Percentiles rank a stretch among this genome's conserved stretches.
Evolutionary conservation across 2,797 vertebrate species (phyloP).

Genomic region (Megalops cyprinoides): DNA sequence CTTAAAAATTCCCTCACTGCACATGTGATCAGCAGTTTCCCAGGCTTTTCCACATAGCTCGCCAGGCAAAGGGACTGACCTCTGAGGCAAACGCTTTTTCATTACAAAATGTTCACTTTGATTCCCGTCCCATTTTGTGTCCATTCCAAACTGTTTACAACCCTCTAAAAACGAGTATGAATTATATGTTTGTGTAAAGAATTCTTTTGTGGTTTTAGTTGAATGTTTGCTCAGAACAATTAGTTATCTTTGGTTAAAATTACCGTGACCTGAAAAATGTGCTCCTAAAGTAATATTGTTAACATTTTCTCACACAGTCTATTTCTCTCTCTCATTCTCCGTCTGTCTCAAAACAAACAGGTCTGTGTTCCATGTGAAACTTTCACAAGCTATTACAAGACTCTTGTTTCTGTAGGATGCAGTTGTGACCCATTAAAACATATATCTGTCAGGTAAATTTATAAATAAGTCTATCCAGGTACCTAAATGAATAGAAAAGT

Average conservation of each 20-base stretch:
- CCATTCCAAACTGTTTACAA: conserved; percentile 91
- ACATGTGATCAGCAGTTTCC: conserved; percentile 86
- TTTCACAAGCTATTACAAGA: background rate
- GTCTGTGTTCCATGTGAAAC: background rate
- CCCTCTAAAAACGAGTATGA: conserved; percentile 89
- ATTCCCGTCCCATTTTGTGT: conserved; percentile 87
- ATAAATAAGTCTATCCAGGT: too few species aligned
- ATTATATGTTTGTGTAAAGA: conserved; percentile 91
- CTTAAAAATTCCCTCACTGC: conserved; percentile 81
- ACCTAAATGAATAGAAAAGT: too few species aligned
- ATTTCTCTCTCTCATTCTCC: conserved; percentile 13
- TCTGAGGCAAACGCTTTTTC: conserved; percentile 87
- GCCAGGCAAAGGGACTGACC: conserved; percentile 86
- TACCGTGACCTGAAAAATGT: conserved; percentile 80
- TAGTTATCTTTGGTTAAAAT: conserved; percentile 86
- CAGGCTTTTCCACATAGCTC: conserved; percentile 85
- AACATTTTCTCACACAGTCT: conserved; percentile 23
- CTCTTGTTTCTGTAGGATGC: background rate
- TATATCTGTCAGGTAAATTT: background rate
- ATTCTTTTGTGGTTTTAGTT: conserved; percentile 84
- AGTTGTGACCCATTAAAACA: conserved; percentile 1
- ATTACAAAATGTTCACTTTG: conserved; percentile 89
- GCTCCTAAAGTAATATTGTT: conserved; percentile 75
- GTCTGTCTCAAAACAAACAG: conserved; percentile 25
- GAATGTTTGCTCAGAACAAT: conserved; percentile 89